phyloP scores from a whole-genome alignment of 2,113 vertebrate genomes.

The Amphiprion ocellaris region DNA sequence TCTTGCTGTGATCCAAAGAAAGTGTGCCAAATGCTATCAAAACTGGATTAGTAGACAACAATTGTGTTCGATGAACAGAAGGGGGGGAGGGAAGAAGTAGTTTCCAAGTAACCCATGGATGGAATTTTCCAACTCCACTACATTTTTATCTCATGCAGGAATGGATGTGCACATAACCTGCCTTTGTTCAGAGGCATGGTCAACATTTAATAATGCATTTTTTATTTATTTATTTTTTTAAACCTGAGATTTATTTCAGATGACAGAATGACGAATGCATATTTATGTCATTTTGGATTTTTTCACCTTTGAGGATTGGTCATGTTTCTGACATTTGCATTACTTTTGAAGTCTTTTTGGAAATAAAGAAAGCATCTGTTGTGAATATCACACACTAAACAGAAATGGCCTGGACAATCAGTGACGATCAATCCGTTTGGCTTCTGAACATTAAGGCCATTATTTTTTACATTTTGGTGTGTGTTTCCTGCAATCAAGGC shows the following conservation, averaged over 20 bases:
- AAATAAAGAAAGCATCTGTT: not conserved
- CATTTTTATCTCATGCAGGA: slow-evolving; percentile 52
- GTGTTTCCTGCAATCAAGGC: too few relatives aligned
- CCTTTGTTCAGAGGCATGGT: slow-evolving; percentile 36
- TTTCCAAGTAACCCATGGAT: slow-evolving; percentile 84
- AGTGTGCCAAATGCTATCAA: slow-evolving; percentile 90
- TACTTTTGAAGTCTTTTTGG: not conserved
- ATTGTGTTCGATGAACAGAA: slow-evolving; percentile 83
- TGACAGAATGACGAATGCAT: not conserved
- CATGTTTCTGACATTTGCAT: not conserved
- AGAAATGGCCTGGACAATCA: not conserved
- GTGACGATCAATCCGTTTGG: not conserved
- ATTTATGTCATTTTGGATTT: slow-evolving; percentile 2
- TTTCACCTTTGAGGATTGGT: too few relatives aligned
- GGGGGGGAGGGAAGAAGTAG: slow-evolving; percentile 68
- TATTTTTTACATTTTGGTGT: too few relatives aligned
- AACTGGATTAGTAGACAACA: slow-evolving; percentile 87
- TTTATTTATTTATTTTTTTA: not conserved
- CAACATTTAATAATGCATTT: slow-evolving; percentile 5
- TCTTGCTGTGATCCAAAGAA: slow-evolving; percentile 88
- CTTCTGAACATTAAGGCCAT: too few relatives aligned
- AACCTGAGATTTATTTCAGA: slow-evolving; percentile 1
- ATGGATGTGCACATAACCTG: slow-evolving; percentile 30
- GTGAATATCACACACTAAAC: not conserved
- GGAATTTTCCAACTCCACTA: slow-evolving; percentile 79